Evolutionary conservation across 1,140 invertebrate genomes (phyloP).

Genomic region (Aricia agestis): DNA sequence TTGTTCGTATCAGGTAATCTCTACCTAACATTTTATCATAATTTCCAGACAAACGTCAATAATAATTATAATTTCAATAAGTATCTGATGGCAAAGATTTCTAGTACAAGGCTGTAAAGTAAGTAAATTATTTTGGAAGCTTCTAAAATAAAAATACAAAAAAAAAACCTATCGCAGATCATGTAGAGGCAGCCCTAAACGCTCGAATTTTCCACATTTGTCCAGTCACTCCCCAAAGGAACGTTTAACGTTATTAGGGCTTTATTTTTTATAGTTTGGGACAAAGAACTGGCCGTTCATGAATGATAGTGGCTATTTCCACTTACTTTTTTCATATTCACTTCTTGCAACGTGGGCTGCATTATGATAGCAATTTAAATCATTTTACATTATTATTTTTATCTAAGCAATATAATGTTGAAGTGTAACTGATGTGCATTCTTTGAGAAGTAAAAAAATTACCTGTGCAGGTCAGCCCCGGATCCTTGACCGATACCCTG

Average conservation of each 20-base stretch:
- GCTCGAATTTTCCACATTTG: slow-evolving; percentile 55
- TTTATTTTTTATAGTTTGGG: slow-evolving; percentile 75
- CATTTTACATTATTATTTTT: background rate
- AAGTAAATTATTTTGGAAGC: background rate
- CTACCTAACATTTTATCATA: no score
- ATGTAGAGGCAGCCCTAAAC: slow-evolving; percentile 39
- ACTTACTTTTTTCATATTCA: slow-evolving; percentile 43
- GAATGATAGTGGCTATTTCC: slow-evolving; percentile 52
- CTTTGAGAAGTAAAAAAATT: no score
- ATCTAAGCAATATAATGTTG: background rate
- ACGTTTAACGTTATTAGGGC: slow-evolving; percentile 74
- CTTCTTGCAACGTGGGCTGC: slow-evolving; percentile 28
- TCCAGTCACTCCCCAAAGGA: slow-evolving; percentile 71
- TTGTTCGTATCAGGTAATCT: no score
- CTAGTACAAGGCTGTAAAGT: no score
- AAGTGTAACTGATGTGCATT: no score
- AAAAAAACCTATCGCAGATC: background rate
- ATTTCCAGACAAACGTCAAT: no score
- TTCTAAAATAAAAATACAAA: background rate
- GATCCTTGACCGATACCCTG: no score
- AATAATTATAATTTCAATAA: no score
- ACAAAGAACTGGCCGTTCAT: slow-evolving; percentile 60
- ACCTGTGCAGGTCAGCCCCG: no score
- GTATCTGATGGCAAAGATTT: no score
- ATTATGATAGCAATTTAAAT: background rate